These are phyloP conservation scores for Chymomyza costata DNA, from an alignment of 1,140 invertebrate genomes.

Conservation along the genomic window DNA sequence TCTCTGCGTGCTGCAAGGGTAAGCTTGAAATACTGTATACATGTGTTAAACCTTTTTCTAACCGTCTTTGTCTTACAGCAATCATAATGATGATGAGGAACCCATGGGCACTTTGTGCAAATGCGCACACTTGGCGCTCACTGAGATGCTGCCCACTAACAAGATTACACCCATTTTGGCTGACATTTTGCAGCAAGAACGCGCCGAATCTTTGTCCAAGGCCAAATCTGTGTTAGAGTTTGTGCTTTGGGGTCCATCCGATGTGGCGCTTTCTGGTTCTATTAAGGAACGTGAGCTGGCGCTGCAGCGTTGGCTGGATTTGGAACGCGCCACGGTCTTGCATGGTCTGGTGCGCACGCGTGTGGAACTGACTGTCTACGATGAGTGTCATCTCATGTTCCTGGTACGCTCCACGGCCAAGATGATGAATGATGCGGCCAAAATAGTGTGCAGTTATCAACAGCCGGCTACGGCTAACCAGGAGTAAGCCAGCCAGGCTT, in stretches of 20 bases:
- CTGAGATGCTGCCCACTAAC: constrained; percentile 80
- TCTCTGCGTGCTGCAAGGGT: constrained; percentile 86
- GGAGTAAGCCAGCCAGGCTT: neutral
- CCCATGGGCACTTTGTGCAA: constrained; percentile 85
- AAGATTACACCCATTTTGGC: constrained; percentile 82
- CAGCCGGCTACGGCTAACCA: constrained; percentile 20
- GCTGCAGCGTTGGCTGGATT: constrained; percentile 87
- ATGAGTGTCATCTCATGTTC: constrained; percentile 88
- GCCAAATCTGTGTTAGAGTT: constrained; percentile 87
- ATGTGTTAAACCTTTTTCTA: neutral
- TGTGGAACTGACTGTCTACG: constrained; percentile 84
- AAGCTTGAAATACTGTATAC: constrained; percentile 38
- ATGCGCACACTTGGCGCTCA: constrained; percentile 83
- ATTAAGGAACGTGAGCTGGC: constrained; percentile 82
- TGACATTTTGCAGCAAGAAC: constrained; percentile 82
- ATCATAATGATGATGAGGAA: constrained; percentile 77
- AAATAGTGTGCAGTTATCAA: constrained; percentile 68
- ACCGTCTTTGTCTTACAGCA: constrained; percentile 23
- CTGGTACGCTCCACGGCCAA: constrained; percentile 87
- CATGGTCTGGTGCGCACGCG: constrained; percentile 85
- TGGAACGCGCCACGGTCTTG: constrained; percentile 87
- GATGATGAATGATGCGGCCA: constrained; percentile 85
- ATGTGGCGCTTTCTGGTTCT: constrained; percentile 81
- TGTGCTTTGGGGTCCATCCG: constrained; percentile 89
- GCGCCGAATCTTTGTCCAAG: constrained; percentile 81